A percentile compares a stretch with the other conserved stretches of the same genome.
Conservation (phyloP, 2,797 vertebrate genomes). For the Spondyliosoma cantharus region DNA sequence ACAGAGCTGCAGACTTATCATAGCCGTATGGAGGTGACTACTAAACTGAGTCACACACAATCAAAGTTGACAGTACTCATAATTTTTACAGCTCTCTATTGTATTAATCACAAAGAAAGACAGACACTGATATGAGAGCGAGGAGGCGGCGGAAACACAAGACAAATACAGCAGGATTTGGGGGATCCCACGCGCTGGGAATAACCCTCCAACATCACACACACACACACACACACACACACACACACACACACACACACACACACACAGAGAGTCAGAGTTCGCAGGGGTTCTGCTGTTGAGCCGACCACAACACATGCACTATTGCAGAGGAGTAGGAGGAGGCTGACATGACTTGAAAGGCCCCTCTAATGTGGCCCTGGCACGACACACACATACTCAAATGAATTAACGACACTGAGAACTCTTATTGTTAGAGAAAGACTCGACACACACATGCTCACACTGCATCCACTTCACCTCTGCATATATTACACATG, state of each 20-base stretch:
- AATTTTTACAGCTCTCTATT: conserved; percentile 44
- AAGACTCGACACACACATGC: conserved; percentile 37
- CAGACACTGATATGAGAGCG: conserved; percentile 46
- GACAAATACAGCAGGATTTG: conserved; percentile 33
- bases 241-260: conserved; percentile 41
- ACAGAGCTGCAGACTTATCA: conserved; percentile 48
- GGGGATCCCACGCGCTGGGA: conserved; percentile 63
- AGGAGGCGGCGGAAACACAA: conserved; percentile 40
- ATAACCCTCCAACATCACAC: conserved; percentile 57
- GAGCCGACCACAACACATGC: conserved; percentile 86
- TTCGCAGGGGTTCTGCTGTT: conserved; percentile 78
- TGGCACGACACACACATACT: conserved; percentile 80
- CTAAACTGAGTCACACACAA: conserved; percentile 64
- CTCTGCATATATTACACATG: conserved; percentile 48
- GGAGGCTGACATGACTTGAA: conserved; percentile 83
- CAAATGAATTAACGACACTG: conserved; percentile 42
- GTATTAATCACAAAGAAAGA: conserved; percentile 51
- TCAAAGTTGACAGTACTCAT: conserved; percentile 59
- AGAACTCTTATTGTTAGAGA: conserved; percentile 45
- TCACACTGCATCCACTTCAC: conserved; percentile 53
- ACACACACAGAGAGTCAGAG: conserved; percentile 33
- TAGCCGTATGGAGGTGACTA: conserved; percentile 52
- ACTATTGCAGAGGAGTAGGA: conserved; percentile 83
- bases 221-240: conserved; percentile 26
- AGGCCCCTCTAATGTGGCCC: conserved; percentile 85